A percentile compares a stretch with the other conserved stretches of the same genome.
phyloP scores from a whole-genome alignment of 2,888 invertebrate species.

The Epirrhoe alternata region DNA sequence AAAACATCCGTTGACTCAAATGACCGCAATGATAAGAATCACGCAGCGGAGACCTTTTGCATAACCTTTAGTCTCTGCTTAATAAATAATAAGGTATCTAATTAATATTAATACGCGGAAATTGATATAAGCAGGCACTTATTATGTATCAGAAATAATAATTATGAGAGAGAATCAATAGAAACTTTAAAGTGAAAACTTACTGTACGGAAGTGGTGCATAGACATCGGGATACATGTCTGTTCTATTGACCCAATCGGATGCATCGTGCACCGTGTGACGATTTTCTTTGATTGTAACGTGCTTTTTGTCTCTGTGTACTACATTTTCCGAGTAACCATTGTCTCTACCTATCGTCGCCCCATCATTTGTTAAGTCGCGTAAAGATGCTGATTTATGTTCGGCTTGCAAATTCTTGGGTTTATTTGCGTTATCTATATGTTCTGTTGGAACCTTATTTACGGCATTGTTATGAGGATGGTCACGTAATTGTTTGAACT shows the following conservation, averaged over 20 bases:
- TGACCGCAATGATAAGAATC: conserved; percentile 8
- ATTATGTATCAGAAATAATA: not conserved
- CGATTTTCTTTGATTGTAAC: conserved; percentile 60
- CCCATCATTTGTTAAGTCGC: conserved; percentile 36
- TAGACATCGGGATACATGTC: conserved; percentile 89
- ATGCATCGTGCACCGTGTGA: conserved; percentile 71
- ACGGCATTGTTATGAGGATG: conserved; percentile 34
- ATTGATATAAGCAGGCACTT: not conserved
- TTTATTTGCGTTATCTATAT: conserved; percentile 33
- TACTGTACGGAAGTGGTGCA: conserved; percentile 91
- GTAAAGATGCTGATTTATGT: conserved; percentile 32
- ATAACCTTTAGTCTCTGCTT: conserved; percentile 1
- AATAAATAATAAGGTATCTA: conserved; percentile 5
- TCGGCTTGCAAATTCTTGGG: conserved; percentile 18
- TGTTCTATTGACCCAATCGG: conserved; percentile 76
- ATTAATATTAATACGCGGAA: conserved; percentile 4
- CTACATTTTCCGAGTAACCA: conserved; percentile 47
- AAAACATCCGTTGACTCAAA: conserved; percentile 1
- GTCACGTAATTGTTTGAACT: conserved; percentile 64
- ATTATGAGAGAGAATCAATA: not conserved
- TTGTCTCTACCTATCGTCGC: conserved; percentile 43
- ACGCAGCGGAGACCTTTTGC: conserved; percentile 15
- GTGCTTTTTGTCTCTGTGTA: conserved; percentile 53
- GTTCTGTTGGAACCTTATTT: conserved; percentile 39
- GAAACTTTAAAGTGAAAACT: conserved; percentile 71